Evolutionary conservation across 2,113 vertebrate species (phyloP).

Genomic region (Perognathus longimembris): DNA sequence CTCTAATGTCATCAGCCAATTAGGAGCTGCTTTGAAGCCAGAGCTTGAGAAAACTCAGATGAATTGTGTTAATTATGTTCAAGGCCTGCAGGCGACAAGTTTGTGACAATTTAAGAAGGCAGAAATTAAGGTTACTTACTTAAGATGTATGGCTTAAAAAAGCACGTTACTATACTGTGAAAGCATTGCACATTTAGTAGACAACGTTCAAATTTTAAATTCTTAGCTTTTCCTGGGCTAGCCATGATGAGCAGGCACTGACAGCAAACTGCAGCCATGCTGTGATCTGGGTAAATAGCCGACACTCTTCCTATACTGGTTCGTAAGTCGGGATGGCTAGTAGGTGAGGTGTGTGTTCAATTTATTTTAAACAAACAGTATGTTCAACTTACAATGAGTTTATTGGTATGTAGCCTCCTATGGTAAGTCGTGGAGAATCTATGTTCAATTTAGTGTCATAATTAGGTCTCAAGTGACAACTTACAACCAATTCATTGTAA

Average conservation of each 20-base stretch:
- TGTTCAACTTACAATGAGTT: not conserved
- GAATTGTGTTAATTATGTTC: not conserved
- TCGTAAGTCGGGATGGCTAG: not conserved
- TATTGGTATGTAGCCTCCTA: not conserved
- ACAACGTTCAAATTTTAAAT: not conserved
- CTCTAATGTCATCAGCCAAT: not conserved
- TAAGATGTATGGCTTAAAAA: not conserved
- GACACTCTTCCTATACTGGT: not conserved
- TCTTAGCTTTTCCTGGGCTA: not conserved
- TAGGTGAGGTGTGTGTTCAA: not conserved
- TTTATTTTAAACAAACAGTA: not conserved
- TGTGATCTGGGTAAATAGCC: not conserved
- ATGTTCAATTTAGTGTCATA: not conserved
- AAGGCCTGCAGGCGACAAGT: not conserved
- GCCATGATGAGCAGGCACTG: not conserved
- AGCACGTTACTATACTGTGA: not conserved
- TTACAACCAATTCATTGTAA: too few species aligned
- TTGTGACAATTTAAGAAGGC: not conserved
- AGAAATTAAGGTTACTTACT: not conserved
- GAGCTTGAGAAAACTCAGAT: not conserved
- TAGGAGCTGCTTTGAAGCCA: not conserved
- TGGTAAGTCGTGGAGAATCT: not conserved
- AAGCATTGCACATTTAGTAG: not conserved
- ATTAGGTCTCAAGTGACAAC: not conserved
- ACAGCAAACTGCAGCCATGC: accelerated